Percentiles rank a stretch among this genome's conserved stretches.
Conservation (phyloP, 2,888 invertebrate genomes). For the Mythimna impura region DNA sequence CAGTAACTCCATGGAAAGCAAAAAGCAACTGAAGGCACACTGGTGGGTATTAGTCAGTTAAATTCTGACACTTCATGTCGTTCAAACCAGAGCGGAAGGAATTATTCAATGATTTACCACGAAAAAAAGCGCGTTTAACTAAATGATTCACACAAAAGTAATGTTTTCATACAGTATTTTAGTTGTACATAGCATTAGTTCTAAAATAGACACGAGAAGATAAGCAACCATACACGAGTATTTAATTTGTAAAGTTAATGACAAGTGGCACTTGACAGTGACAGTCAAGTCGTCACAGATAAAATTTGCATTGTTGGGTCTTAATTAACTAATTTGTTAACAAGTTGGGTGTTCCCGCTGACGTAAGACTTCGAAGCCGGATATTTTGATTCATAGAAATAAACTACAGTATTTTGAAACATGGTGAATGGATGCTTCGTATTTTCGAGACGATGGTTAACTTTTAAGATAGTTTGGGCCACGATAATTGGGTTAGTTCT, state of each 20-base stretch:
- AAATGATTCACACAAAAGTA: neutral
- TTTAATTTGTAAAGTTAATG: constrained; percentile 22
- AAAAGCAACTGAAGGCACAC: no score
- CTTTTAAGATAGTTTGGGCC: neutral
- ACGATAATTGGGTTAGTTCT: neutral
- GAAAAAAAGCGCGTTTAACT: neutral
- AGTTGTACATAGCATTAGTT: neutral
- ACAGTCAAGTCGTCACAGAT: constrained; percentile 15
- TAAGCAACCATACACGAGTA: neutral
- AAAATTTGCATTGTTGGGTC: constrained; percentile 49
- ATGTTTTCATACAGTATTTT: neutral
- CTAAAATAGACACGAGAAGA: neutral
- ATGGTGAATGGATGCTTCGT: neutral
- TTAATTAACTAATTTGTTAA: constrained; percentile 48
- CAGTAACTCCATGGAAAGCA: no score
- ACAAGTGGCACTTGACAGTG: constrained; percentile 8
- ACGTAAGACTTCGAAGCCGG: constrained; percentile 33
- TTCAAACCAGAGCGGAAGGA: no score
- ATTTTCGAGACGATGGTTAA: neutral
- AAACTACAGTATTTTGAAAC: constrained; percentile 7
- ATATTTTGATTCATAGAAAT: constrained; percentile 20
- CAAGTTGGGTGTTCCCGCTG: constrained; percentile 48
- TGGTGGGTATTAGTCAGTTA: no score
- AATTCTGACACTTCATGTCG: no score
- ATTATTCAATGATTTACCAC: no score